Evolutionary conservation across 2,113 vertebrate species (phyloP).

Genomic region (Elaphurus davidianus): DNA sequence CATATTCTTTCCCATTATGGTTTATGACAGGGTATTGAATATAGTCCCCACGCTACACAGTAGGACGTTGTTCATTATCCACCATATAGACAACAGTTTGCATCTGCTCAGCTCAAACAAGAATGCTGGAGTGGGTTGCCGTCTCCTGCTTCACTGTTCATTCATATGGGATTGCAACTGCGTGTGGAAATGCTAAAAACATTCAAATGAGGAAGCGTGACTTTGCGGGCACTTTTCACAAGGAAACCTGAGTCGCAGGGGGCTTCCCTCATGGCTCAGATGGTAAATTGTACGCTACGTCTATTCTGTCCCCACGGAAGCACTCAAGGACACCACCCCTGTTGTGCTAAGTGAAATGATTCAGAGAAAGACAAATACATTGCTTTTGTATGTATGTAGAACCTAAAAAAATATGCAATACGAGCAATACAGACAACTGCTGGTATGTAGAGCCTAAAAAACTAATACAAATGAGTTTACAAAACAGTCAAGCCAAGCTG

Average conservation of each 20-base stretch:
- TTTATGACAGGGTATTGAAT: background rate
- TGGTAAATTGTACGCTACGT: rapidly evolving
- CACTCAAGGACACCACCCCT: rapidly evolving
- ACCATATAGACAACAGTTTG: background rate
- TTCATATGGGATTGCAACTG: background rate
- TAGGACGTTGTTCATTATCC: rapidly evolving
- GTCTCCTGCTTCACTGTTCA: background rate
- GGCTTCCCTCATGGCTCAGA: background rate
- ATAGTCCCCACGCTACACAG: rapidly evolving
- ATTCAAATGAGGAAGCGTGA: background rate
- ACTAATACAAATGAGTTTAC: background rate
- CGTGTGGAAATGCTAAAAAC: background rate
- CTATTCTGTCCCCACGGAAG: background rate
- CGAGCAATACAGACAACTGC: background rate
- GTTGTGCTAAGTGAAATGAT: background rate
- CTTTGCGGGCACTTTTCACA: background rate
- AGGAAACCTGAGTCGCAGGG: background rate
- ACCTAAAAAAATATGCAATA: background rate
- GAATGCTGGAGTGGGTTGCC: background rate
- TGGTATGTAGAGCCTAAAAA: background rate
- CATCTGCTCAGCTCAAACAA: background rate
- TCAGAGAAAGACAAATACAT: background rate
- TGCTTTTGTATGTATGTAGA: background rate
- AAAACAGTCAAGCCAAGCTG: background rate
- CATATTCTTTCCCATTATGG: rapidly evolving